phyloP scores from a whole-genome alignment of 2,113 vertebrate genomes.

The Urocynchramus pylzowi region DNA sequence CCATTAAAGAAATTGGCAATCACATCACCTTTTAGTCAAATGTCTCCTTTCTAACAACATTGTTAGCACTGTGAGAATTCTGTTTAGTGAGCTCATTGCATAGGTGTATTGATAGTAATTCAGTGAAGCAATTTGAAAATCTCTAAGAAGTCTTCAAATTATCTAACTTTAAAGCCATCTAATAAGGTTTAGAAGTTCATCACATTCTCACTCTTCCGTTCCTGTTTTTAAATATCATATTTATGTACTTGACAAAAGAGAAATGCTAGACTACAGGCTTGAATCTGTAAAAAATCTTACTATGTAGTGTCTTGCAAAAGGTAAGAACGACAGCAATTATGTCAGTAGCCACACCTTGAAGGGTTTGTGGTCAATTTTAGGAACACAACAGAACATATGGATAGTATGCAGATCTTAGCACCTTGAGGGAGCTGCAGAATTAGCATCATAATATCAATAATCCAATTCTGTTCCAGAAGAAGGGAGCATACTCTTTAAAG shows the following conservation, averaged over 20 bases:
- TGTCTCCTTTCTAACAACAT: slow-evolving; percentile 61
- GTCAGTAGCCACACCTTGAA: neutral
- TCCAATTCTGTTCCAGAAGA: neutral
- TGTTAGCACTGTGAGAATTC: slow-evolving; percentile 54
- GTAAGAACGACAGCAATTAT: neutral
- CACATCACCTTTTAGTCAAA: slow-evolving; percentile 65
- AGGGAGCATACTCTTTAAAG: neutral
- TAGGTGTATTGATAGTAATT: slow-evolving; percentile 21
- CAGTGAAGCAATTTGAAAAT: slow-evolving; percentile 38
- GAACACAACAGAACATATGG: neutral
- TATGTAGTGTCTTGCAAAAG: slow-evolving; percentile 4
- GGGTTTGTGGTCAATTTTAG: neutral
- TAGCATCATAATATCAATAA: neutral
- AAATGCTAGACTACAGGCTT: neutral
- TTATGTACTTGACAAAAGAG: neutral
- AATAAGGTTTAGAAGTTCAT: neutral
- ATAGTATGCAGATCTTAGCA: neutral
- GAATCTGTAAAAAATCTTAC: neutral
- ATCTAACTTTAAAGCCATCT: neutral
- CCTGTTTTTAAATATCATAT: slow-evolving; percentile 11
- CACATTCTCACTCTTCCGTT: neutral
- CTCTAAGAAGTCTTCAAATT: neutral
- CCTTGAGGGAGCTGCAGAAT: neutral
- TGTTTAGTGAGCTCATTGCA: slow-evolving; percentile 34
- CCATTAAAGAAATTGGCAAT: slow-evolving; percentile 72